Conservation (phyloP, 1,140 invertebrate genomes). For the Bombus sibiricus region DNA sequence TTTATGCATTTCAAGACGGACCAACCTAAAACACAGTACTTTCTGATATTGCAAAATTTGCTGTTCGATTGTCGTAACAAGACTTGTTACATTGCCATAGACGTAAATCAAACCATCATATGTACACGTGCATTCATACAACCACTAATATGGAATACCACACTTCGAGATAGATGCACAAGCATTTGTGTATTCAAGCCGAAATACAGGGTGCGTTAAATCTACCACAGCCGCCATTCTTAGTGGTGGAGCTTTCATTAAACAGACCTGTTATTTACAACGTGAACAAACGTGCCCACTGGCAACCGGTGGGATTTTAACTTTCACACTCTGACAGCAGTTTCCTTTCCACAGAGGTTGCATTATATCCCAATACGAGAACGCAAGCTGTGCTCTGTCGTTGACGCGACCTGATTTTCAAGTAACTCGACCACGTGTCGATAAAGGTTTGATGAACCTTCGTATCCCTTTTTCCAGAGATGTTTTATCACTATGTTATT, state of each 20-base stretch:
- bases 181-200: neutral
- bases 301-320: neutral
- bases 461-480: neutral
- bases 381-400: neutral
- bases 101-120: neutral
- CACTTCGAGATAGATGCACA: neutral
- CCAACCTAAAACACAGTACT: neutral
- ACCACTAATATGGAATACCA: slow-evolving; percentile 11
- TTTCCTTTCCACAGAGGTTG: slow-evolving; percentile 41
- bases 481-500: neutral
- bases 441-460: slow-evolving; percentile 1
- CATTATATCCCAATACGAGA: slow-evolving; percentile 48
- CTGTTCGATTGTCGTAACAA: neutral
- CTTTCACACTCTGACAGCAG: slow-evolving; percentile 36
- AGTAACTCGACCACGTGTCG: neutral
- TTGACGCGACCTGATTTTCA: slow-evolving; percentile 54
- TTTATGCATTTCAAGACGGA: neutral
- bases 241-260: slow-evolving; percentile 35
- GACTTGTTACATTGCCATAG: neutral
- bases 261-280: slow-evolving; percentile 25
- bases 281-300: neutral
- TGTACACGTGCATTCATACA: neutral
- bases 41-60: neutral
- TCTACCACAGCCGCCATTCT: neutral
- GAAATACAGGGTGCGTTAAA: slow-evolving; percentile 5